Evolutionary conservation across 2,888 invertebrate species (phyloP), one percentile per base, ranked within the genome.

Genomic region (Marronus borbonicus): DNA sequence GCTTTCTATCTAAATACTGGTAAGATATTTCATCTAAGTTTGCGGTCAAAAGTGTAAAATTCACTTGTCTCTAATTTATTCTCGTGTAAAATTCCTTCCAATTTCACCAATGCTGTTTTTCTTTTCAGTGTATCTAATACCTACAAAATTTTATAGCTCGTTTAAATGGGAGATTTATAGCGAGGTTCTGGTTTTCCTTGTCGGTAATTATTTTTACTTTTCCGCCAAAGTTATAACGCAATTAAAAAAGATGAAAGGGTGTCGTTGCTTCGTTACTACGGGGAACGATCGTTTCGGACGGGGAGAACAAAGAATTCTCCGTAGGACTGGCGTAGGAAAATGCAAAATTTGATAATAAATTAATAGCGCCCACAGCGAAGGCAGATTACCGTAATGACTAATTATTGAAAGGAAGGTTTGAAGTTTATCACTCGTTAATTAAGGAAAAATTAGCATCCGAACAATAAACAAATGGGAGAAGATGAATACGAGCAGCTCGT

Each of bases 281-380:
- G 20, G 3, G 17, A 1, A 24, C 24, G 24, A 3, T 58, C 52
- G 8, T 20, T 58, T 58, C 55, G 20, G 2, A 20, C 44, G 66
- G 31, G 3, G 44, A 8, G 20, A 66, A 10, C 17, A 44, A 17
- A 4, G 31, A 31, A 20, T 65, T 14, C 7, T 31, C n/a, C 8
- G 31, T 17, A 12, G 66, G 36, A 31, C 39, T 66, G 31, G 8
- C 75, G 14, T 49, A 60, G 60, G 62, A 20, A 17, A 50, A 75
- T 75, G 62, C 44, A 75, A 36, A 75, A 75, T 75, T 75, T 75
- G 62, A 75, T 75, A 75, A 75, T 58, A 28, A 62, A 60, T 58
- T 58, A 58, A 58, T 58, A 20, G 55, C 55, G 10, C 55, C 20
- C 17, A 5, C 55, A 20, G 55, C 20, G 55, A 58, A 58, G 20